Conservation (phyloP, 2,797 vertebrate genomes). For the Anableps anableps region DNA sequence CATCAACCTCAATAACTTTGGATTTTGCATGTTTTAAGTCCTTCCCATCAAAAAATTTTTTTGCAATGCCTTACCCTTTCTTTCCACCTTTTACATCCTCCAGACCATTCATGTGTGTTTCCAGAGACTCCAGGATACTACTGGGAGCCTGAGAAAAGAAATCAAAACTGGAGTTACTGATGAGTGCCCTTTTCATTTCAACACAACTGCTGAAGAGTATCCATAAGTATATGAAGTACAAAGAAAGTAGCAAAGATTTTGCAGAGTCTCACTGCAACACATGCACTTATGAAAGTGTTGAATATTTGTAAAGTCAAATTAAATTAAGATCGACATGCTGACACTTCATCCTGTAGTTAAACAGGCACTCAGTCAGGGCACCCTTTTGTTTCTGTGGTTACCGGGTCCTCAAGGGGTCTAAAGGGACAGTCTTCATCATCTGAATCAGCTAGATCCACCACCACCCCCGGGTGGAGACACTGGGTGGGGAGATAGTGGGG, state of each 20-base stretch:
- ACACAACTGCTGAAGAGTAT: not conserved
- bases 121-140: slow-evolving; percentile 98
- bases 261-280: slow-evolving; percentile 47
- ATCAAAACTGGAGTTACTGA: slow-evolving; percentile 19
- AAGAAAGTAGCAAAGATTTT: not conserved
- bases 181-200: not conserved
- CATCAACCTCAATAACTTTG: not conserved
- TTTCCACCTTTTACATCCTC: slow-evolving; percentile 92
- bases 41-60: not conserved
- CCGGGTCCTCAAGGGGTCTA: slow-evolving; percentile 79
- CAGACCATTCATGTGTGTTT: slow-evolving; percentile 97
- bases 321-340: slow-evolving; percentile 45
- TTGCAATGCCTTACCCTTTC: slow-evolving; percentile 68
- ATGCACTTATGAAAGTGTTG: slow-evolving; percentile 21
- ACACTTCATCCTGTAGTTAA: slow-evolving; percentile 67
- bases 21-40: not conserved
- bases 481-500: slow-evolving; percentile 63
- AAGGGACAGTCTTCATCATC: slow-evolving; percentile 84
- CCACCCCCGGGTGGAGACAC: slow-evolving; percentile 86
- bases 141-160: slow-evolving; percentile 89
- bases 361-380: slow-evolving; percentile 70
- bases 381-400: slow-evolving; percentile 75
- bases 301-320: slow-evolving; percentile 13
- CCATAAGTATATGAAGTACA: not conserved
- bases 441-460: slow-evolving; percentile 83